Conservation (phyloP, 1,140 invertebrate genomes). For the Melanaphis sacchari region DNA sequence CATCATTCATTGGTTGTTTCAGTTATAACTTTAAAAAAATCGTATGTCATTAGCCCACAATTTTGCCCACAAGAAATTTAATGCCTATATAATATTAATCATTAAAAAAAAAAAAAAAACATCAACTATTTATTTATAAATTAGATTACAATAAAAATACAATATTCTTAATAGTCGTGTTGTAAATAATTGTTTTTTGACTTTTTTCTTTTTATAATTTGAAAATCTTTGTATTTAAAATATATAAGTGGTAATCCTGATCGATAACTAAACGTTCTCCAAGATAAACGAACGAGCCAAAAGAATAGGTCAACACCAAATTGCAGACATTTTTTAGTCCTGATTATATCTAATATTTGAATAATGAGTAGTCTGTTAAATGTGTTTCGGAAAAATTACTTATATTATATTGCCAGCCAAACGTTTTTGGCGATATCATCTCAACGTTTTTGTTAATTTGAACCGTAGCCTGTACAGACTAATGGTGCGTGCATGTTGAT, state of each 20-base stretch:
- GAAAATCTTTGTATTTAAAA: not conserved
- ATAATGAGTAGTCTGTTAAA: no score
- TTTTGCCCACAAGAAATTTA: no score
- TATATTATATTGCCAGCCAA: not conserved
- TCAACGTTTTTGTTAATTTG: not conserved
- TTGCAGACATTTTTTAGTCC: no score
- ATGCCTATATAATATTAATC: not conserved
- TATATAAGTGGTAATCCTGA: not conserved
- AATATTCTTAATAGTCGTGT: not conserved
- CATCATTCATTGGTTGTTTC: not conserved
- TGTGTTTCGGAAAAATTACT: no score
- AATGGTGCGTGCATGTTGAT: slow-evolving; percentile 29
- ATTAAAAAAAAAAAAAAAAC: no score
- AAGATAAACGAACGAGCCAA: no score
- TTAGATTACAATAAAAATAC: not conserved
- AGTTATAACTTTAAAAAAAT: not conserved
- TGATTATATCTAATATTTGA: no score
- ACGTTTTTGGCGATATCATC: not conserved
- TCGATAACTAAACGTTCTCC: no score
- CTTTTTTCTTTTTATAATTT: not conserved
- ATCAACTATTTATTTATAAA: not conserved
- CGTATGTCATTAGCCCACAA: not conserved
- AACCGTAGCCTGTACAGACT: not conserved
- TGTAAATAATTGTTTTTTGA: not conserved
- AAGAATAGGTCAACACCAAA: no score